phyloP scores from a whole-genome alignment of 2,888 invertebrate species.

The Caenorhabditis macrosperma region DNA sequence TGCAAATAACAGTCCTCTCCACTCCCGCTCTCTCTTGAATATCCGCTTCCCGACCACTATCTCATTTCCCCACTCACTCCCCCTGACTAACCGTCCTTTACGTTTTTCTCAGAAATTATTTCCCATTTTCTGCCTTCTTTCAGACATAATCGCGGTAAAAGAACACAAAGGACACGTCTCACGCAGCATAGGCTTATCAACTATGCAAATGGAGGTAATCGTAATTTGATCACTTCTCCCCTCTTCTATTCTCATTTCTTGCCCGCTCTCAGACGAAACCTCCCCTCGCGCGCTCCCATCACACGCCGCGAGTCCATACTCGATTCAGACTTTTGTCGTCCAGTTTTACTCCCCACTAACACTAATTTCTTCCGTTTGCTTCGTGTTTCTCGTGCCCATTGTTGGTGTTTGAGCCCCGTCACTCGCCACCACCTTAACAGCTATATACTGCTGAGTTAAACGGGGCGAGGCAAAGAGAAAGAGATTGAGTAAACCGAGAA shows the following conservation, averaged over 20 bases:
- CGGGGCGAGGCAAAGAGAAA: slow-evolving; percentile 1
- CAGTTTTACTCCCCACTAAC: neutral
- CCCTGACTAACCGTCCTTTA: too few species aligned
- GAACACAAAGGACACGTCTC: slow-evolving; percentile 58
- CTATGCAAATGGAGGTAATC: slow-evolving; percentile 67
- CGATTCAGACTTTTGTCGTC: slow-evolving; percentile 38
- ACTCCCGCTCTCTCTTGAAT: neutral
- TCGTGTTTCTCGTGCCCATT: slow-evolving; percentile 3
- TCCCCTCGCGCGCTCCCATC: slow-evolving; percentile 17
- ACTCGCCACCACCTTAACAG: slow-evolving; percentile 24
- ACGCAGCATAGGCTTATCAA: slow-evolving; percentile 60
- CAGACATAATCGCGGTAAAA: slow-evolving; percentile 44
- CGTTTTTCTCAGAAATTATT: neutral
- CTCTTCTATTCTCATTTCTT: slow-evolving; percentile 50
- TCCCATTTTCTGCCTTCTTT: slow-evolving; percentile 7
- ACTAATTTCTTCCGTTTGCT: slow-evolving; percentile 11
- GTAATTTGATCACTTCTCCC: slow-evolving; percentile 62
- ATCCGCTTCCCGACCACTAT: neutral
- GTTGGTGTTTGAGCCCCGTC: slow-evolving; percentile 39
- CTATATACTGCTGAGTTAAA: too few species aligned
- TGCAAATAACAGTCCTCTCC: neutral
- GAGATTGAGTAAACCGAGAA: slow-evolving; percentile 30
- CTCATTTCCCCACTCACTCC: too few species aligned
- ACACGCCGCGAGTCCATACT: slow-evolving; percentile 33
- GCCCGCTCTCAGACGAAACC: slow-evolving; percentile 24